These are phyloP conservation scores for Meloidogyne hapla DNA, from an alignment of 1,140 invertebrate species.

Conservation along the genomic window DNA sequence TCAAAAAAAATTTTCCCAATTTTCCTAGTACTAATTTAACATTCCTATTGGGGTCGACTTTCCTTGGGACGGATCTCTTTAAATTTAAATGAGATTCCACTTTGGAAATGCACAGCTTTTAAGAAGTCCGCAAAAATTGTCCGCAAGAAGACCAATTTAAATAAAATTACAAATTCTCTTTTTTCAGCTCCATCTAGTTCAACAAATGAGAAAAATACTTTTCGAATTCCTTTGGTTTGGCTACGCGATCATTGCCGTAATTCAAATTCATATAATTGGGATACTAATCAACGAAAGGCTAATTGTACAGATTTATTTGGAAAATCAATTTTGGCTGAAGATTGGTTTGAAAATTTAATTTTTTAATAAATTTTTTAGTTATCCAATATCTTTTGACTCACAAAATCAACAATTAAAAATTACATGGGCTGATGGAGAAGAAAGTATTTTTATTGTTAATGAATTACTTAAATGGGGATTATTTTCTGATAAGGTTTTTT, in stretches of 20 bases:
- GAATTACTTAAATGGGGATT: conserved; percentile 44
- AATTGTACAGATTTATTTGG: conserved; percentile 43
- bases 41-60: too few species aligned
- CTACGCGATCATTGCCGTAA: conserved; percentile 57
- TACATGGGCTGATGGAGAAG: conserved; percentile 39
- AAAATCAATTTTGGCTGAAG: conserved; percentile 28
- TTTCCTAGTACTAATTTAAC: too few species aligned
- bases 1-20: too few species aligned
- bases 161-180: not conserved
- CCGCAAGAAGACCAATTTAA: too few species aligned
- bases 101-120: too few species aligned
- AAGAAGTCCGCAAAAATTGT: too few species aligned
- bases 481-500: conserved; percentile 34
- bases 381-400: conserved; percentile 36
- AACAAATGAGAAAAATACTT: not conserved
- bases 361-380: conserved; percentile 23
- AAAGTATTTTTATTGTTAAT: conserved; percentile 32
- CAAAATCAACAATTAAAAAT: conserved; percentile 33
- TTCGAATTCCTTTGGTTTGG: conserved; percentile 54
- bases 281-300: conserved; percentile 52
- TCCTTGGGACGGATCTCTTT: not conserved
- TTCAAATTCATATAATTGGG: conserved; percentile 38
- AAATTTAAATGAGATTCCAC: too few species aligned
- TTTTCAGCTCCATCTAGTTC: too few species aligned
- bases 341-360: conserved; percentile 15